Base-by-base conservation (phyloP, 2,113 vertebrate species). In the Pteronura brasiliensis region DNA sequence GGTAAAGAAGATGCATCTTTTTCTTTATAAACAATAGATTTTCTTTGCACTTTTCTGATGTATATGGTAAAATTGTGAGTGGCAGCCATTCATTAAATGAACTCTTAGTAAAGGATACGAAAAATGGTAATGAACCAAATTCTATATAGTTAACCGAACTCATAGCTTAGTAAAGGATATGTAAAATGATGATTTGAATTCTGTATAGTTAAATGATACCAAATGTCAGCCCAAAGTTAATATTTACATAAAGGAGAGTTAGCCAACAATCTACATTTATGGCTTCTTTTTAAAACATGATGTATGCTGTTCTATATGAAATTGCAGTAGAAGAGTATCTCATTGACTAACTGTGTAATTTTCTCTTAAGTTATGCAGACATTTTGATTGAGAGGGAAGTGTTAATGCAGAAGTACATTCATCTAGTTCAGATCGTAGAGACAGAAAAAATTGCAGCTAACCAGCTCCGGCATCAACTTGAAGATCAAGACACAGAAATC, bases 401-500 rank as follows among this genome's bases (percentile, higher is more conserved):
- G n/a, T 97, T 99, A 97, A 99, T 99, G 99, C 99, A 99, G 98
- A 99, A 99, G 98, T 99, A 99, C 92, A 99, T 99, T 95, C 99
- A 99, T 97, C 98, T 99, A 1, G 99, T 99, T 96, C 99, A 99
- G 96, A 99, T 99, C 39, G 99, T 99, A 88, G 99, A 99, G 96
- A 99, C 99, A 0, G 99, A 99, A 98, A 99, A 99, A 96, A 98
- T 99, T 93, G 99, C 99, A 5, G 99, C 99, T 82, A 99, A 99
- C 95, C 99, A 99, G 98, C 99, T 99, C 7, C 99, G 99, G 72
- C 99, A 99, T 93, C 99, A 99, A 96, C 99, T 99, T 94, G 99
- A 99, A 98, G 99, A 99, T 98, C 99, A 99, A 99, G 99, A 99
- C 97, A 99, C 99, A 0, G 99, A 99, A 99, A 99, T 99, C 1